Base-by-base conservation (phyloP, 1,140 invertebrate genomes). In the Hyphantria cunea region DNA sequence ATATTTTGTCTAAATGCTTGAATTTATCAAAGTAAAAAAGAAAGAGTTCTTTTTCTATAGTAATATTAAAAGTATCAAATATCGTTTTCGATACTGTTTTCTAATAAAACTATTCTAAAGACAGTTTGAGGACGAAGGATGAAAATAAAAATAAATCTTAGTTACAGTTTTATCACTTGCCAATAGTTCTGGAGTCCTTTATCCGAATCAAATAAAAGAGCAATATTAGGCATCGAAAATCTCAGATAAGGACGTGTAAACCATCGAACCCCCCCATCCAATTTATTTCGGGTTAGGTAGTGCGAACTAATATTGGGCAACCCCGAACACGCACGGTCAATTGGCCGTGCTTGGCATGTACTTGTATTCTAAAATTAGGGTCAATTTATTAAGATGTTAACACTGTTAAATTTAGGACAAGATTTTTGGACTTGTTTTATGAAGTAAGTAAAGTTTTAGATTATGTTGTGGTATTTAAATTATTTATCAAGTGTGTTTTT, bases 181-280 rank as follows among this genome's bases (percentile, higher is more conserved):
- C 12, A 9, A 44, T 44, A 44, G 6, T 25, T 5, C 17, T 25
- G 17, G 17, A 25, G 17, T 25, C 17, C 41, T 44, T 44, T 44
- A 44, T 58, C 10, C 14, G 17, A 34, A 58, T 39, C 44, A 34
- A 48, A 58, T 58, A 58, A 58, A 58, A 58, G 44, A 49, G 25
- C 53, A 64, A 56, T 64, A 34, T 51, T 50, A 25, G 53, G 37
- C 56, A 56, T 56, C 62, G 45, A 17, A 58, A 64, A 64, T 64
- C 62, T 58, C 47, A 14, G 17, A 44, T 56, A 58, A 64, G 53
- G 50, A 37, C 53, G 52, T 64, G 53, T 64, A 64, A 51, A 51
- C 37, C 62, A 56, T 64, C 56, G 49, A 47, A 39, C 9, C n/a
- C 11, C n/a, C n/a, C 53, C 56, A 64, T 56, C 54, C 62, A 64